A percentile compares a stretch with the other conserved stretches of the same genome.
phyloP scores from a whole-genome alignment of 2,888 invertebrate species.

The Nymphalis urticae region DNA sequence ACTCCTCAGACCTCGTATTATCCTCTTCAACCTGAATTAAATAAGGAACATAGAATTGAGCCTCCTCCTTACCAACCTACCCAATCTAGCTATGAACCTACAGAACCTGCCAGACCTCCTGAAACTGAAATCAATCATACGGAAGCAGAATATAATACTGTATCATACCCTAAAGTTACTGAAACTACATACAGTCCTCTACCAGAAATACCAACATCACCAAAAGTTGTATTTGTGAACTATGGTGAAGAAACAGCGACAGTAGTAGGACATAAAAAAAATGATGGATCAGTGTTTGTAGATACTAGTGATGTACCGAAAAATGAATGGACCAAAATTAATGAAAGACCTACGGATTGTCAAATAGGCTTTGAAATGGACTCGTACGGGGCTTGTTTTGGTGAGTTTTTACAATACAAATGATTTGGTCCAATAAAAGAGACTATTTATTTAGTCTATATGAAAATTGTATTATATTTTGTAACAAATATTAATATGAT shows the following conservation, averaged over 20 bases:
- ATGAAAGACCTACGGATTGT: slow-evolving; percentile 59
- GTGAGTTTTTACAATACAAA: slow-evolving; percentile 41
- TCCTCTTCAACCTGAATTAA: background rate
- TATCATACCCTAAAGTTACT: slow-evolving; percentile 24
- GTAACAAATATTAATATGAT: background rate
- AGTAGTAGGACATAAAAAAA: slow-evolving; percentile 47
- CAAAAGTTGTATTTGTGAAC: slow-evolving; percentile 50
- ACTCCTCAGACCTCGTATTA: background rate
- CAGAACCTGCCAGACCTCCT: slow-evolving; percentile 11
- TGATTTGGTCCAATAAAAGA: too few species aligned
- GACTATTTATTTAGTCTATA: too few species aligned
- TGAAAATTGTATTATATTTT: too few species aligned
- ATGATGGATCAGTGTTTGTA: slow-evolving; percentile 56
- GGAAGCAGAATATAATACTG: background rate
- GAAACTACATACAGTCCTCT: slow-evolving; percentile 48
- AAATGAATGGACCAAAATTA: slow-evolving; percentile 60
- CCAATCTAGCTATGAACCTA: slow-evolving; percentile 2
- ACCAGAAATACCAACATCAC: slow-evolving; percentile 45
- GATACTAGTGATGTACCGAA: slow-evolving; percentile 58
- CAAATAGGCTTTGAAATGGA: slow-evolving; percentile 79
- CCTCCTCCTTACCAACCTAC: background rate
- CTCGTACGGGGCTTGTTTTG: slow-evolving; percentile 80
- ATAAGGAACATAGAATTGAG: background rate
- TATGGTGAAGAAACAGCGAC: slow-evolving; percentile 53
- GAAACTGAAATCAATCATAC: background rate